Evolutionary conservation across 1,140 invertebrate genomes (phyloP), one percentile per base, ranked within the genome.

Genomic region (Papilio glaucus): DNA sequence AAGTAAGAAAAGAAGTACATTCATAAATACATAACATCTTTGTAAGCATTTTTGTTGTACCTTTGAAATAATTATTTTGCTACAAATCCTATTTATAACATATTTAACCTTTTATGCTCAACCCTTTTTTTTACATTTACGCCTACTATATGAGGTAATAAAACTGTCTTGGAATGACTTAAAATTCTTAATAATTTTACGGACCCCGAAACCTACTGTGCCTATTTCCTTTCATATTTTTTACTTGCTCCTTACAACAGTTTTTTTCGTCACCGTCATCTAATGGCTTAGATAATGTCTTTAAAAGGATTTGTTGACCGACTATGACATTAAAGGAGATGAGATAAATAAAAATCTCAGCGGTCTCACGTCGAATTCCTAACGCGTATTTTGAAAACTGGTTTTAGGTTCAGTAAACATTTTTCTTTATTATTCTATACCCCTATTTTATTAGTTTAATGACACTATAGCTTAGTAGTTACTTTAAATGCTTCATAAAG

Each of bases 261-360:
- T 21, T 49, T 49, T 49, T 49, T 69, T 68, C 42, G n/a, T 68
- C 18, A 37, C 60, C 21, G 24, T 69, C 42, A 15, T 33, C 67
- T 69, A 69, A 69, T 69, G 67, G 29, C 67, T 49, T 37, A 69
- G 67, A 69, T 69, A 53, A 53, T 45, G 41, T 45, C 67, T 49
- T 15, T 69, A 69, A 69, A 69, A 69, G 67, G 67, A 49, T 69
- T 69, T 39, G 29, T 15, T 45, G 37, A 12, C n/a, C 12, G 13
- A 24, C 67, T 29, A 26, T 69, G 42, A 53, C 65, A 29, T 38
- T 39, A 39, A 49, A 49, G 67, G 13, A 53, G 2, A 53, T 10
- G 49, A 53, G 21, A 53, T 24, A 10, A 53, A 53, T 68, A 68
- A 68, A 68, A 65, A 18, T 33, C 13, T 33, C 0, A 12, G 10